Conservation (phyloP, 2,797 vertebrate species). For the Monodelphis domestica region DNA sequence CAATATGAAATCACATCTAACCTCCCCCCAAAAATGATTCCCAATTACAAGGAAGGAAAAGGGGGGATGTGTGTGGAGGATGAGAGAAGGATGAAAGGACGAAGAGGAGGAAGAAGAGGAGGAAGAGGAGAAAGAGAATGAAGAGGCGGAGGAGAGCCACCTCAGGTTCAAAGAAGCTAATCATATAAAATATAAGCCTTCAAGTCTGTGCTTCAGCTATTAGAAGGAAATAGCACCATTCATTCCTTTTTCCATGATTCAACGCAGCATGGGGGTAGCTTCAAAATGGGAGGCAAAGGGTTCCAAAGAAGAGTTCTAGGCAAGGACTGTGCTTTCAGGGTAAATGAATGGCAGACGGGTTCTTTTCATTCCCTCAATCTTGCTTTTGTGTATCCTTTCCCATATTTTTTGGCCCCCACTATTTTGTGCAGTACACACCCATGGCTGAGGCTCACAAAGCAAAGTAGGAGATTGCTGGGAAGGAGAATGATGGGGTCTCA, state of each 20-base stretch:
- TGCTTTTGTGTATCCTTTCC: background rate
- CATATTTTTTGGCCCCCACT: background rate
- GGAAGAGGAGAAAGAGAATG: conserved; percentile 58
- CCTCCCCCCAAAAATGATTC: background rate
- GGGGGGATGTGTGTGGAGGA: conserved; percentile 75
- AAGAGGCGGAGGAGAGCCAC: conserved; percentile 75
- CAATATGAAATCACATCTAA: conserved; percentile 39
- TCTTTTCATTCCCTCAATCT: conserved; percentile 55
- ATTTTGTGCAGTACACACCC: background rate
- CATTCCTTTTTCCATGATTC: conserved; percentile 75
- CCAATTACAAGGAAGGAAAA: conserved; percentile 83
- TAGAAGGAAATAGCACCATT: conserved; percentile 62
- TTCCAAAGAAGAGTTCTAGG: conserved; percentile 68
- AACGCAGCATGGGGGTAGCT: conserved; percentile 74
- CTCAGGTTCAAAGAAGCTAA: conserved; percentile 80
- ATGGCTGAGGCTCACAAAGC: conserved; percentile 45
- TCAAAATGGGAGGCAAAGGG: conserved; percentile 76
- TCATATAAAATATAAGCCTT: conserved; percentile 75
- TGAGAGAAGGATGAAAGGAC: conserved; percentile 75
- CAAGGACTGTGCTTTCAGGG: conserved; percentile 69
- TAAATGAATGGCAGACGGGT: conserved; percentile 25
- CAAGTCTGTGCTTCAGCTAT: conserved; percentile 74
- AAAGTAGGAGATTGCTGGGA: conserved; percentile 16
- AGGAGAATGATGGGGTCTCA: conserved; percentile 57
- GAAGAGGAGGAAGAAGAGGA: conserved; percentile 83